Percentiles rank a stretch among this genome's conserved stretches.
Evolutionary conservation across 2,888 invertebrate species (phyloP).

Genomic region (Creontiades dilutus): DNA sequence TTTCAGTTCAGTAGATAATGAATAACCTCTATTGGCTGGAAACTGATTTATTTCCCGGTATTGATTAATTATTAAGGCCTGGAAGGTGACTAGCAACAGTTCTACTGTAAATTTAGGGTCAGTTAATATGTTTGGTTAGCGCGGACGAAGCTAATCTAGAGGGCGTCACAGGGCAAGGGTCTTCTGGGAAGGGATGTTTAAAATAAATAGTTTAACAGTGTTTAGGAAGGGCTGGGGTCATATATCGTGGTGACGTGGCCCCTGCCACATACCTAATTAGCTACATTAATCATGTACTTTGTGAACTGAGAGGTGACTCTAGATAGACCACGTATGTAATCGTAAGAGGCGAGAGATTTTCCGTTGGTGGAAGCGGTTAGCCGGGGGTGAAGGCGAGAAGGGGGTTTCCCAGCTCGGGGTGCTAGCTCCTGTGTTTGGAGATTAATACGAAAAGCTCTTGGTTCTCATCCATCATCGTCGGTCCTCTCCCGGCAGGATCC

Average conservation of each 20-base stretch:
- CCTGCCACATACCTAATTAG: slow-evolving; percentile 71
- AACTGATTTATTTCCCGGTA: not conserved
- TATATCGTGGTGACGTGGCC: slow-evolving; percentile 72
- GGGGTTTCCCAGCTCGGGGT: not conserved
- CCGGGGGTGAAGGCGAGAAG: not conserved
- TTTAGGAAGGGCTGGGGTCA: slow-evolving; percentile 69
- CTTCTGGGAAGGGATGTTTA: slow-evolving; percentile 59
- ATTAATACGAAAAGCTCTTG: slow-evolving; percentile 68
- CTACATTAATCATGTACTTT: slow-evolving; percentile 73
- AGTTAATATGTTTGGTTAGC: slow-evolving; percentile 64
- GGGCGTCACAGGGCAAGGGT: slow-evolving; percentile 45
- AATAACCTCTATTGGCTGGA: not conserved
- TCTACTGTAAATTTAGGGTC: slow-evolving; percentile 59
- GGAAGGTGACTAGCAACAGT: slow-evolving; percentile 13
- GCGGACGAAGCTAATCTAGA: slow-evolving; percentile 58
- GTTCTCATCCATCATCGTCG: slow-evolving; percentile 69
- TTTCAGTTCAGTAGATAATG: too few relatives aligned
- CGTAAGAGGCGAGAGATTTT: slow-evolving; percentile 64
- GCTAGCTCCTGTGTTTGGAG: slow-evolving; percentile 64
- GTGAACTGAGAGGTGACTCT: slow-evolving; percentile 72
- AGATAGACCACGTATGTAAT: slow-evolving; percentile 73
- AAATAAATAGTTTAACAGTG: slow-evolving; percentile 72
- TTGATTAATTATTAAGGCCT: slow-evolving; percentile 18
- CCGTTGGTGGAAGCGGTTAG: slow-evolving; percentile 17
- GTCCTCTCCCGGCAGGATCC: not conserved